Base-by-base conservation (phyloP, 1,140 invertebrate genomes). In the Elysia chlorotica region DNA sequence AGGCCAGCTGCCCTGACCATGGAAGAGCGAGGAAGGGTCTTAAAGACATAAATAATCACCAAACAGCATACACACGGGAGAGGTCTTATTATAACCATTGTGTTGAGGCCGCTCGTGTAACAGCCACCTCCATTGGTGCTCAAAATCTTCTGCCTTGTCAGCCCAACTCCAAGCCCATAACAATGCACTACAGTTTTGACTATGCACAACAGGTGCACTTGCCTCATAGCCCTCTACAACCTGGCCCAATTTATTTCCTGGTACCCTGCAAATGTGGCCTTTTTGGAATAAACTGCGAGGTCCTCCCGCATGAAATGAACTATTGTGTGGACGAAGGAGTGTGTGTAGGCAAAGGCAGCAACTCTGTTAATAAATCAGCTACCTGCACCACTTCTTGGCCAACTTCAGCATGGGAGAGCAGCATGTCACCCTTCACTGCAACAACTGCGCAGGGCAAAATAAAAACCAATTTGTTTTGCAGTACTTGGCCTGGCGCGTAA, bases 131-230 rank as follows among this genome's bases (percentile, higher is more conserved):
- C 5, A 0, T 23, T 77, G 37, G 56, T 5, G 53, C 41, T 31
- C 28, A 36, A 57, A 56, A 69, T 48, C 61, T 38, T 2, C 17
- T 19, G n/a, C 37, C 54, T 68, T 35, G 23, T 66, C 1, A 21
- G 21, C 56, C 65, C 21, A 57, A 38, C 19, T 54, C 35, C 41
- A 35, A 53, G 6, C 21, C 36, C 19, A 57, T 72, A 19, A 38
- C 25, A 14, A 75, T 77, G 68, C 81, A 81, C 67, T 82, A 81
- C 36, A 70, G 56, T 23, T 80, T 80, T 76, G 79, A 80, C 73
- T 81, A 71, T 76, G 79, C 79, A 0, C 80, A 79, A 61, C 67
- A 70, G 30, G 63, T 53, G 23, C 67, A 70, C 35, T 19, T 23
- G 23, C 67, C 67, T 2, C 4, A 37, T 54, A 59, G n/a, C 31